These are phyloP conservation scores for Sebastes aleutianus DNA, from an alignment of 2,797 vertebrate species.

Conservation along the genomic window DNA sequence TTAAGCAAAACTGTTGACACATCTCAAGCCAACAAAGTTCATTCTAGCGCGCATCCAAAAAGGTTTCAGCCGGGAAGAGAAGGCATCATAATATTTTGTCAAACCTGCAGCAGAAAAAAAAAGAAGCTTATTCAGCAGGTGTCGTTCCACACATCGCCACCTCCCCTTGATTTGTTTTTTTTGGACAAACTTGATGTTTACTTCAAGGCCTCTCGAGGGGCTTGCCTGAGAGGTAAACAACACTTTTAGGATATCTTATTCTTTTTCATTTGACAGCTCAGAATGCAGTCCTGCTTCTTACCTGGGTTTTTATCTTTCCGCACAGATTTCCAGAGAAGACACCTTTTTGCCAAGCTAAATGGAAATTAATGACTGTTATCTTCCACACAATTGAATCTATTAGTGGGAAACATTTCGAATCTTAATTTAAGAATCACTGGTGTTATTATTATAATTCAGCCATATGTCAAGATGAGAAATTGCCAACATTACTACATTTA, in stretches of 20 bases:
- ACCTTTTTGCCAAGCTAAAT: constrained; percentile 24
- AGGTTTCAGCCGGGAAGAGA: constrained; percentile 13
- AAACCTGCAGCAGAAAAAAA: constrained; percentile 13
- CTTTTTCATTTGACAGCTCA: constrained; percentile 58
- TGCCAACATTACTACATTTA: constrained; percentile 32
- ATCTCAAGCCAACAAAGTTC: constrained; percentile 46
- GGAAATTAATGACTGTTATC: constrained; percentile 64
- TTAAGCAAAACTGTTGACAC: constrained; percentile 53
- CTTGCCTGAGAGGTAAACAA: constrained; percentile 43
- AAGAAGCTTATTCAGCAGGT: constrained; percentile 54
- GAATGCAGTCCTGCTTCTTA: constrained; percentile 21
- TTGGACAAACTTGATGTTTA: constrained; percentile 47
- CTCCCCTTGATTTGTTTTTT: constrained; percentile 31
- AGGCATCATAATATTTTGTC: constrained; percentile 37
- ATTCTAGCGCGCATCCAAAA: constrained; percentile 18
- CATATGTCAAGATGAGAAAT: constrained; percentile 58
- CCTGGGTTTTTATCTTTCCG: not conserved
- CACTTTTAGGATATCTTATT: constrained; percentile 31
- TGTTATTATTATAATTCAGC: constrained; percentile 46
- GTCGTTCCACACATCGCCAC: constrained; percentile 14
- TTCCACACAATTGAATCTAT: constrained; percentile 45
- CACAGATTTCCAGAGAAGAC: constrained; percentile 13
- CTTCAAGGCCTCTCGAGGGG: constrained; percentile 37
- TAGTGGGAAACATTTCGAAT: constrained; percentile 25
- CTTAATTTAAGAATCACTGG: constrained; percentile 34